These are phyloP conservation scores for Halichoeres trimaculatus DNA, from an alignment of 2,113 vertebrate species.

Conservation along the genomic window DNA sequence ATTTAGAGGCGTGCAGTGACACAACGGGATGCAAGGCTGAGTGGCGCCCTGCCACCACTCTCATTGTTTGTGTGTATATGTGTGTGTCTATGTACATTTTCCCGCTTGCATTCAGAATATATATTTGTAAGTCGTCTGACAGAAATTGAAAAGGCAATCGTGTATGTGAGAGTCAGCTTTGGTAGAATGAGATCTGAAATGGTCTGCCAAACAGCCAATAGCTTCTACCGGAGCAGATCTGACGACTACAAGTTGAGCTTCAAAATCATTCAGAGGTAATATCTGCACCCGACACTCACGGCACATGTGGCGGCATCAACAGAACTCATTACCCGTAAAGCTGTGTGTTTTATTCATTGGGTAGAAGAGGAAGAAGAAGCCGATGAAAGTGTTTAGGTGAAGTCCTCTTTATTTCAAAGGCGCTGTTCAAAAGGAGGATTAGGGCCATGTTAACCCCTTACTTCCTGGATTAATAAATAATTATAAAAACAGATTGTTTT, in stretches of 20 bases:
- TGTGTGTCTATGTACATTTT: constrained; percentile 20
- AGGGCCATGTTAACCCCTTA: no score
- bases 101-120: constrained; percentile 55
- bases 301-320: constrained; percentile 12
- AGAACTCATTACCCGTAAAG: constrained; percentile 1
- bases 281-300: constrained; percentile 27
- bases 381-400: not conserved
- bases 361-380: not conserved
- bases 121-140: constrained; percentile 62
- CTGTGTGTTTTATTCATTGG: constrained; percentile 12
- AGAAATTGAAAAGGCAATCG: constrained; percentile 71
- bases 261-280: constrained; percentile 19
- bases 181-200: constrained; percentile 54
- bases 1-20: constrained; percentile 82
- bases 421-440: no score
- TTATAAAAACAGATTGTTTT: no score
- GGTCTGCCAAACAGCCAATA: constrained; percentile 39
- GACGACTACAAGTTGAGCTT: constrained; percentile 27
- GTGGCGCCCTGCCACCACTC: constrained; percentile 73
- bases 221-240: constrained; percentile 10
- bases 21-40: constrained; percentile 81
- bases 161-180: constrained; percentile 46
- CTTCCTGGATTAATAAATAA: no score
- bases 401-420: no score
- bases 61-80: constrained; percentile 59